Base-by-base conservation (phyloP, 92 coral and sea anemone species). In the Zoanthus sociatus region DNA sequence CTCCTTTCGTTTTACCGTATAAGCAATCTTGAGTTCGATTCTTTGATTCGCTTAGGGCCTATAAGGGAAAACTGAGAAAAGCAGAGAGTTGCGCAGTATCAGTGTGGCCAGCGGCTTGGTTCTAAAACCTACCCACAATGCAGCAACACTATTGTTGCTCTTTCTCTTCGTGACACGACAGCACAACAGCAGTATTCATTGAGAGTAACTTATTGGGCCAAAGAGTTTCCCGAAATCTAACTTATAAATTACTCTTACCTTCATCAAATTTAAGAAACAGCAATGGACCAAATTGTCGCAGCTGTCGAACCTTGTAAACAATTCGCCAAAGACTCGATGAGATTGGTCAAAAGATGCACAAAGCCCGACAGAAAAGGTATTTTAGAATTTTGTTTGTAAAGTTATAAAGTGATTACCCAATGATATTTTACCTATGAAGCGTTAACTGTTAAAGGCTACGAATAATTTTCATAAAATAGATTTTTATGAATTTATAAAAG, bases 311-410 rank as follows among this genome's bases (percentile, higher is more conserved):
- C 98, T 48, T 96, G 98, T 90, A 96, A 96, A 81, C 96, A 94
- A 87, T 96, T 96, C 92, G 98, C 98, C 71, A 96, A 96, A 83
- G 98, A 96, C 87, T 96, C 98, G 9, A 90, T 96, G 95, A 90
- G 98, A 92, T 93, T 96, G 33, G 98, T 96, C 14, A 96, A 96
- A 83, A 95, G 99, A 87, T 96, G 99, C 64, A 96, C 99, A 84
- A 96, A 96, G 84, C 99, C 99, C 31, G 99, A 96, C 55, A 93
- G 99, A 90, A 96, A 96, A 94, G 99, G 99, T 95, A 86, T 79
- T 55, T 53, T 32, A 47, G 18, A 3, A 15, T 20, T 11, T 51
- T 33, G 7, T 18, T 26, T 14, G 30, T 16, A 15, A 20, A 63
- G 69, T n/a, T 17, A n/a, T 63, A 17, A 63, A 8, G 30, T 17